Evolutionary conservation across 2,888 invertebrate genomes (phyloP).

Genomic region (Chalcosyrphus nemorum): DNA sequence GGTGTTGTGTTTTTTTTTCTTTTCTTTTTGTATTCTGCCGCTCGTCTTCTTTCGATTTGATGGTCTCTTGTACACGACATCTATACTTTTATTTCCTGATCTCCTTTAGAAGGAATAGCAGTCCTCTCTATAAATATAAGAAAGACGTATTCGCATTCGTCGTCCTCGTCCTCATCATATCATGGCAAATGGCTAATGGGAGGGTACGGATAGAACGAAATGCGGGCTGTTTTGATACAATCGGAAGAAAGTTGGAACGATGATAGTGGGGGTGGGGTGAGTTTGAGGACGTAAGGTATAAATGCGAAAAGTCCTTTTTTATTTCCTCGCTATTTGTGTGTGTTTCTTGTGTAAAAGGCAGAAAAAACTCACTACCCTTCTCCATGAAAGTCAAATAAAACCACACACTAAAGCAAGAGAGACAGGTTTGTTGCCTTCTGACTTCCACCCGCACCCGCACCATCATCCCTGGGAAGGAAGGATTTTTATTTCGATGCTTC

Average conservation of each 20-base stretch:
- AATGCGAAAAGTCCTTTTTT: conserved; percentile 54
- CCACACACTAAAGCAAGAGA: conserved; percentile 39
- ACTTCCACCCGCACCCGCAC: background rate
- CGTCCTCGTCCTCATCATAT: background rate
- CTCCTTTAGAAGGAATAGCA: conserved; percentile 15
- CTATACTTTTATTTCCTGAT: conserved; percentile 35
- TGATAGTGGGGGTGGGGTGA: background rate
- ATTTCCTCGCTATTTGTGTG: conserved; percentile 48
- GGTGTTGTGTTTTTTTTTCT: conserved; percentile 44
- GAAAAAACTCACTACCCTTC: conserved; percentile 44
- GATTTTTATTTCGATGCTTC: conserved; percentile 45
- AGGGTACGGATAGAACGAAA: background rate
- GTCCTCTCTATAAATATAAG: background rate
- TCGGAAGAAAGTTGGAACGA: background rate
- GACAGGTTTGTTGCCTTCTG: conserved; percentile 16
- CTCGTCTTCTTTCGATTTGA: conserved; percentile 34
- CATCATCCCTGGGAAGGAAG: conserved; percentile 33
- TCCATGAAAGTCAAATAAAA: conserved; percentile 67
- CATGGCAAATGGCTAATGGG: conserved; percentile 4
- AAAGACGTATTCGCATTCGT: background rate
- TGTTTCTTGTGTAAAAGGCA: conserved; percentile 31
- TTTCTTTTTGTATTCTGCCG: background rate
- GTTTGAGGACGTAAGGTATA: conserved; percentile 39
- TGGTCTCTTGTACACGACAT: conserved; percentile 43
- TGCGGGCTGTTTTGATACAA: conserved; percentile 16